A percentile compares a stretch with the other conserved stretches of the same genome.
phyloP scores from a whole-genome alignment of 1,140 invertebrate species.

The Temnothorax curvispinosus region DNA sequence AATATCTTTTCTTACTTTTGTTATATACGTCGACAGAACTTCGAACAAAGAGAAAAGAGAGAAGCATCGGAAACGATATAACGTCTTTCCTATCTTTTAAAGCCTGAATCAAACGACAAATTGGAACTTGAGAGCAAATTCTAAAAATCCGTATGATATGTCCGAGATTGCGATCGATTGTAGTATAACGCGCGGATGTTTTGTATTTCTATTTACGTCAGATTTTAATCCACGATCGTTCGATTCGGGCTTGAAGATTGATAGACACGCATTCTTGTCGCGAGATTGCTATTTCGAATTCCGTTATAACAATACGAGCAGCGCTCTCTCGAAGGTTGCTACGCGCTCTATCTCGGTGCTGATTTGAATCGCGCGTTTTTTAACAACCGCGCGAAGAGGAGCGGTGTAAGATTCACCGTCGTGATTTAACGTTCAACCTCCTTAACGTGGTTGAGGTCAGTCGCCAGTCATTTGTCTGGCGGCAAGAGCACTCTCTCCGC shows the following conservation, averaged over 20 bases:
- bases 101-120: background rate
- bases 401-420: conserved; percentile 46
- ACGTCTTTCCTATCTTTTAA: background rate
- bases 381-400: background rate
- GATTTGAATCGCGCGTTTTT: conserved; percentile 64
- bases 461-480: conserved; percentile 71
- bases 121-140: conserved; percentile 9
- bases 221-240: conserved; percentile 24
- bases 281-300: conserved; percentile 10
- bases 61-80: background rate
- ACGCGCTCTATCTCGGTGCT: background rate
- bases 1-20: background rate
- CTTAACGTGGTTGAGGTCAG: conserved; percentile 67
- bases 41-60: background rate
- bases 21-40: background rate
- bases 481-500: conserved; percentile 46
- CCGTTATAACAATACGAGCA: background rate
- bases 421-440: conserved; percentile 69
- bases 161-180: conserved; percentile 13
- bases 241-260: background rate
- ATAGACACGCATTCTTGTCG: conserved; percentile 8
- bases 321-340: background rate
- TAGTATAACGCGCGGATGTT: background rate
- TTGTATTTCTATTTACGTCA: background rate
- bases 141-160: background rate